Evolutionary conservation across 2,113 vertebrate genomes (phyloP).

Genomic region (Forbesichthys agassizii): DNA sequence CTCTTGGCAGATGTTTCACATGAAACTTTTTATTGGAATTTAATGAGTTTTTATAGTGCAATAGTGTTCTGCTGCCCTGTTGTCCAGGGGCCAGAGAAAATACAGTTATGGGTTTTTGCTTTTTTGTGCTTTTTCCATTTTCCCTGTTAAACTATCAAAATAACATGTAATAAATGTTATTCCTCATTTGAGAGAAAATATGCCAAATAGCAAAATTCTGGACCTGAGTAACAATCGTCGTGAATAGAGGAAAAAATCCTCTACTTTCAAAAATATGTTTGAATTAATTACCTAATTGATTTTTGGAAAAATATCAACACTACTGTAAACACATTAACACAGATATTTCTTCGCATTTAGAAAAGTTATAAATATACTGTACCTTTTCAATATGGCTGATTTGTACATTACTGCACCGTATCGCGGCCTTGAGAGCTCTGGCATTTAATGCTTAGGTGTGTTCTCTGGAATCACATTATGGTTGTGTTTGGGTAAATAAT

Average conservation of each 20-base stretch:
- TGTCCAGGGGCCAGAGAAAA: conserved; percentile 23
- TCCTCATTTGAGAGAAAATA: conserved; percentile 27
- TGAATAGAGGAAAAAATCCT: conserved; percentile 41
- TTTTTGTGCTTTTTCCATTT: conserved; percentile 56
- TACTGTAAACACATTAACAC: conserved; percentile 23
- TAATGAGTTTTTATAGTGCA: conserved; percentile 56
- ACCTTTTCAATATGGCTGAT: too few relatives aligned
- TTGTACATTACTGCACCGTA: too few relatives aligned
- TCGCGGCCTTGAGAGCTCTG: too few relatives aligned
- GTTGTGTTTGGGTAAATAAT: too few relatives aligned
- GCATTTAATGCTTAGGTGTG: too few relatives aligned
- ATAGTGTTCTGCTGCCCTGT: conserved; percentile 46
- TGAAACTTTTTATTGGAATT: conserved; percentile 38
- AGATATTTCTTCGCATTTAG: conserved; percentile 27
- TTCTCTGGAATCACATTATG: too few relatives aligned
- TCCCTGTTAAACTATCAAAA: conserved; percentile 33
- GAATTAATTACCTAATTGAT: conserved; percentile 24
- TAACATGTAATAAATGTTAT: conserved; percentile 18
- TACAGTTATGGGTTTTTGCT: conserved; percentile 4
- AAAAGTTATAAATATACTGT: too few relatives aligned
- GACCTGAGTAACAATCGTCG: conserved; percentile 65
- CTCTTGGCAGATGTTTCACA: conserved; percentile 65
- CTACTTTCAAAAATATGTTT: conserved; percentile 28
- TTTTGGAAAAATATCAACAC: conserved; percentile 21
- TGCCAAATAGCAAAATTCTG: conserved; percentile 34